Evolutionary conservation across 2,888 invertebrate genomes (phyloP).

Genomic region (Callyntrura sp.): DNA sequence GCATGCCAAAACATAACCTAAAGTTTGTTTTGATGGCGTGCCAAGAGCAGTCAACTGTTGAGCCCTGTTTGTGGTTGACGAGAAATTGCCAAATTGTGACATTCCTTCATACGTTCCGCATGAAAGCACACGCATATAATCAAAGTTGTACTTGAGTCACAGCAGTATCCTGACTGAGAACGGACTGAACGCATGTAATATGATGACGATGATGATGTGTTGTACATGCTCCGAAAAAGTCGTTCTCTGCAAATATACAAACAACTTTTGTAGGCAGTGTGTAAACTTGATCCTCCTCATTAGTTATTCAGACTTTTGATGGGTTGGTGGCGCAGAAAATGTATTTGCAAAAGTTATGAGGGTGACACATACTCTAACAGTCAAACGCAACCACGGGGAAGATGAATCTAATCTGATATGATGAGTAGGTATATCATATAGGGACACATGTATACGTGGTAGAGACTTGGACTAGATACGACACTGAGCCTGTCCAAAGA

Average conservation of each 20-base stretch:
- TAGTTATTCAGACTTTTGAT: conserved; percentile 54
- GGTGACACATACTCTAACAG: not conserved
- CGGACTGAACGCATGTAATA: no score
- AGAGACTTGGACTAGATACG: not conserved
- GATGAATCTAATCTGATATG: conserved; percentile 6
- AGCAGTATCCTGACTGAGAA: no score
- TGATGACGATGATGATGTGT: not conserved
- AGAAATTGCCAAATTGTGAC: conserved; percentile 76
- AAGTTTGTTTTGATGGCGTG: conserved; percentile 73
- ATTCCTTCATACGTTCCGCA: conserved; percentile 59
- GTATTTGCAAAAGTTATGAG: conserved; percentile 16
- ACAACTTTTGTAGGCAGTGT: no score
- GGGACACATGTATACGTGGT: no score
- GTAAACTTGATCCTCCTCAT: conserved; percentile 48
- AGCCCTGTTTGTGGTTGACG: conserved; percentile 69
- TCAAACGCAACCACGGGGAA: conserved; percentile 3
- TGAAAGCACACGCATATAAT: conserved; percentile 1
- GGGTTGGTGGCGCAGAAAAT: conserved; percentile 52
- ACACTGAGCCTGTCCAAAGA: not conserved
- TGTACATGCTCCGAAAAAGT: not conserved
- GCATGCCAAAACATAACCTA: conserved; percentile 68
- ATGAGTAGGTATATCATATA: not conserved
- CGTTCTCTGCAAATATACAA: no score
- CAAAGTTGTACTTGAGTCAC: not conserved
- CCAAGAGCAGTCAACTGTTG: conserved; percentile 77